Evolutionary conservation across 2,797 vertebrate genomes (phyloP), one percentile per base, ranked within the genome.

Genomic region (Cirrhinus mrigala): DNA sequence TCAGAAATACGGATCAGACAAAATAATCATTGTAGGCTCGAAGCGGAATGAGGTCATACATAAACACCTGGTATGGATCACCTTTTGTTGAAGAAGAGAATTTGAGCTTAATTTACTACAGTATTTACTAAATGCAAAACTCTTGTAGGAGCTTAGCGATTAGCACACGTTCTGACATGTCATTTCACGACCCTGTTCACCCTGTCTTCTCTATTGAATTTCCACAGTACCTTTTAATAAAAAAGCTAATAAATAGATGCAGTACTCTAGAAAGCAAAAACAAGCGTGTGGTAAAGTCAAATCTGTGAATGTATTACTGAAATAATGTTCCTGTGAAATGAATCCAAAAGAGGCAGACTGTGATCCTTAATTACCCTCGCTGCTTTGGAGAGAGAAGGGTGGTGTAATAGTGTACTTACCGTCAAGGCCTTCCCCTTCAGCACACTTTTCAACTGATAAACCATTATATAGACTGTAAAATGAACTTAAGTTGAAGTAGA

Each of bases 41-140:
- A 75, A 50, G 44, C 20, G 52, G 69, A 73, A 33, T 82, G 54
- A 73, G 37, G 80, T 73, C 82, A 77, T 44, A 6, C 22, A 37
- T 46, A 46, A 54, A 84, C 64, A 69, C 50, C 71, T 84, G 74
- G 79, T 54, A 44, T 44, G 80, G 68, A 82, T 82, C n/a, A 58
- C 52, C 18, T 37, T 70, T 71, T 82, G 29, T 69, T 24, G 66
- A 66, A 46, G 27, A 66, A 80, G n/a, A 29, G n/a, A 69, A 81
- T 54, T 79, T 69, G 62, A 71, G 37, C 22, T 82, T 60, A 22
- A 60, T 82, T 73, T 82, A 82, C 54, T 48, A 82, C 40, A 73
- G 24, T 73, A 46, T 71, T 82, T 29, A 46, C 80, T 73, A 46
- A 73, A 79, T 79, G 77, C 77, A 48, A 66, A 64, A 64, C 77